Percentiles rank a stretch among this genome's conserved stretches.
Evolutionary conservation across 2,797 vertebrate genomes (phyloP).

Genomic region (Fratercula arctica): DNA sequence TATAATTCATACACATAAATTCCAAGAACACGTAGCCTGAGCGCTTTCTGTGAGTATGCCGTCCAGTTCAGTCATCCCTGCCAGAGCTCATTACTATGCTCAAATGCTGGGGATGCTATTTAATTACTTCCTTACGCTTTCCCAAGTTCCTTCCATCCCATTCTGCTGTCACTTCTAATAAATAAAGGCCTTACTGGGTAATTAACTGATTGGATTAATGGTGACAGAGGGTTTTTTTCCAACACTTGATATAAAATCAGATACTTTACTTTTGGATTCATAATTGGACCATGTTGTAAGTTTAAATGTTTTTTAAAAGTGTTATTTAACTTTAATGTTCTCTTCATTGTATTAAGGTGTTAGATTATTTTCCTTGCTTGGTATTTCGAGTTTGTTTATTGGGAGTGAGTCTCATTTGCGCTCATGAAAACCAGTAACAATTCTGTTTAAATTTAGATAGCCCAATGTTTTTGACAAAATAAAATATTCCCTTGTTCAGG

Average conservation of each 20-base stretch:
- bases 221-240: slow-evolving; percentile 24
- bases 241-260: slow-evolving; percentile 22
- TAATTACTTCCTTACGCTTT: neutral
- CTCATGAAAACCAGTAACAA: neutral
- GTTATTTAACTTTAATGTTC: neutral
- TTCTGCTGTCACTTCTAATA: slow-evolving; percentile 16
- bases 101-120: neutral
- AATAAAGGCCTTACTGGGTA: neutral
- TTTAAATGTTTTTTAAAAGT: neutral
- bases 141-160: neutral
- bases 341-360: neutral
- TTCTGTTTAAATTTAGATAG: neutral
- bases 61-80: neutral
- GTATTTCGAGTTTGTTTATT: neutral
- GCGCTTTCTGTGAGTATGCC: neutral
- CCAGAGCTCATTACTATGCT: neutral
- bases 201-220: neutral
- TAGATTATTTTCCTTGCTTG: neutral
- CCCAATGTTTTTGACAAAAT: neutral
- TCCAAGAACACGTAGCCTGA: neutral
- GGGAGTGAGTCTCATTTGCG: neutral
- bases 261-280: neutral
- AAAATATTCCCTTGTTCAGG: neutral
- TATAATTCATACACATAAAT: neutral
- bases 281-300: neutral